phyloP scores from a whole-genome alignment of 2,113 vertebrate genomes.

The Vombatus ursinus region DNA sequence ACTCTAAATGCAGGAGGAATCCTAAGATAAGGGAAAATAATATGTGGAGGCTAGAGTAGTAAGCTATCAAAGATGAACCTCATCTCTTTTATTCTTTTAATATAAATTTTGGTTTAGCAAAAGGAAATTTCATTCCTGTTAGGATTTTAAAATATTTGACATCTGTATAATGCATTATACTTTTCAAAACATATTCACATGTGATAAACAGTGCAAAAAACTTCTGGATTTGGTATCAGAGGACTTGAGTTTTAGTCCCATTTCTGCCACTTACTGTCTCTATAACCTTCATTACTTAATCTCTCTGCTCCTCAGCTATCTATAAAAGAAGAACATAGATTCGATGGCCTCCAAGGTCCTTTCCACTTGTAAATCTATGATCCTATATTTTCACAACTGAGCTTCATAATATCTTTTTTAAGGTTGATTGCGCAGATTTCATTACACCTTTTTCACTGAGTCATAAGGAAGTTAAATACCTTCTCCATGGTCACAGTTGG shows the following conservation, averaged over 20 bases:
- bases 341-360: not conserved
- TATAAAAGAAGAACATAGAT: not conserved
- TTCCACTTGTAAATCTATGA: not conserved
- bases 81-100: not conserved
- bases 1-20: not conserved
- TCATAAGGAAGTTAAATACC: not conserved
- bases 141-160: not conserved
- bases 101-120: not conserved
- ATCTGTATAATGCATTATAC: not conserved
- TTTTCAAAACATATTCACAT: not conserved
- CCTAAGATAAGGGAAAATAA: rapidly evolving
- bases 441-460: not conserved
- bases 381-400: not conserved
- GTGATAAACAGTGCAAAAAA: not conserved
- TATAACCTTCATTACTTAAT: not conserved
- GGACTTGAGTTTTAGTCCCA: not conserved
- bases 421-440: not conserved
- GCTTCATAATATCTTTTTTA: not conserved
- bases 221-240: not conserved
- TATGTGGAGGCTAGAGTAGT: not conserved
- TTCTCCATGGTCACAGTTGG: not conserved
- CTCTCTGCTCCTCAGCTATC: not conserved
- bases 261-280: not conserved
- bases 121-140: not conserved
- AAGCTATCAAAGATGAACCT: not conserved